Conservation (phyloP, 2,797 vertebrate genomes). For the Lepus townsendii region DNA sequence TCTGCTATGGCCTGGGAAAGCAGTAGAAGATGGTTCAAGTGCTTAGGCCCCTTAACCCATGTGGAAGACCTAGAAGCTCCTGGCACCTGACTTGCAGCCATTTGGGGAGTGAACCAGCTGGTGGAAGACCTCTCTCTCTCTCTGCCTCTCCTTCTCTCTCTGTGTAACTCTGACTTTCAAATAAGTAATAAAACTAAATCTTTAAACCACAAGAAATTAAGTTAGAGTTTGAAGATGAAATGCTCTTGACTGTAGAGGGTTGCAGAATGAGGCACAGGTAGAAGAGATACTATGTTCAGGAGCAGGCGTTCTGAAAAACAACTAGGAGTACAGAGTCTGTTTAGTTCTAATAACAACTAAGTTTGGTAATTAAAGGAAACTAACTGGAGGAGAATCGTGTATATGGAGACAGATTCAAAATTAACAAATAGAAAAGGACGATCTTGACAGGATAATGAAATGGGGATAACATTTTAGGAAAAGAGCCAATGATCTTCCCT, state of each 20-base stretch:
- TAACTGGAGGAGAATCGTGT: neutral
- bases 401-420: neutral
- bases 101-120: too few species aligned
- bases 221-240: constrained; percentile 18
- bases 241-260: neutral
- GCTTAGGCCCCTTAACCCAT: too few species aligned
- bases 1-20: too few species aligned
- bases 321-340: neutral
- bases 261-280: neutral
- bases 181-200: neutral
- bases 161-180: too few species aligned
- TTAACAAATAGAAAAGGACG: constrained; percentile 23
- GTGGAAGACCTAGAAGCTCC: too few species aligned
- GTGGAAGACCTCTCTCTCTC: too few species aligned
- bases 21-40: too few species aligned
- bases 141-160: too few species aligned
- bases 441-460: neutral
- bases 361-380: constrained; percentile 6
- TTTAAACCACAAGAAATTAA: neutral
- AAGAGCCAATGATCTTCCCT: neutral
- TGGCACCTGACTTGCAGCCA: too few species aligned
- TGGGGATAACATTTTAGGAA: neutral
- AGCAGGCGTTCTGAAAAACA: constrained; percentile 13
- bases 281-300: neutral
- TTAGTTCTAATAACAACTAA: neutral